A percentile compares a stretch with the other conserved stretches of the same genome.
Evolutionary conservation across 2,113 vertebrate species (phyloP).

Genomic region (Neotragus moschatus): DNA sequence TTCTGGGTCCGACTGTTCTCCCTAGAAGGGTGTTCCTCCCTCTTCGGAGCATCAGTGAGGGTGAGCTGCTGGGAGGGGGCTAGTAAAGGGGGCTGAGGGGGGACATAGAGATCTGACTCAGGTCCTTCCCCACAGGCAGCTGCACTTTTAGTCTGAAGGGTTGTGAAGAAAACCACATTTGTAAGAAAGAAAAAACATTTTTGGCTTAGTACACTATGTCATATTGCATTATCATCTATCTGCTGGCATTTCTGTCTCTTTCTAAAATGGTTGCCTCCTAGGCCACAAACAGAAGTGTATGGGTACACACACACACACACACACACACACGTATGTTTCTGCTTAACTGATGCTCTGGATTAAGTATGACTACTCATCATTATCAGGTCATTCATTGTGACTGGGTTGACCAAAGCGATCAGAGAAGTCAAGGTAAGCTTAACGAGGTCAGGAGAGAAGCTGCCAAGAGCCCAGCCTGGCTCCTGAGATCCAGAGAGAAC

Average conservation of each 20-base stretch:
- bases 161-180: background rate
- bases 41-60: background rate
- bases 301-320: too few relatives aligned
- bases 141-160: background rate
- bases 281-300: background rate
- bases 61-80: background rate
- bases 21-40: background rate
- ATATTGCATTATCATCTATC: background rate
- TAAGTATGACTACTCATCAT: background rate
- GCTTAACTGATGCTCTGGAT: background rate
- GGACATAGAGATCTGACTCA: background rate
- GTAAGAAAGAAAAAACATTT: background rate
- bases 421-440: background rate
- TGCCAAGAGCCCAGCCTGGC: background rate
- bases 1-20: background rate
- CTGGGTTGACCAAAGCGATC: background rate
- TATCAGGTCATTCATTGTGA: background rate
- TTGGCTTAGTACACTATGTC: background rate
- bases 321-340: background rate
- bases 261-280: background rate
- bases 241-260: background rate
- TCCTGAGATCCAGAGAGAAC: background rate
- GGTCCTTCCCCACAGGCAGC: too few relatives aligned
- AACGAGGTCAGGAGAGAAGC: too few relatives aligned
- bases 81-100: background rate